Percentiles rank a stretch among this genome's conserved stretches.
Conservation (phyloP, 2,888 invertebrate genomes). For the Leucophenga maculata region DNA sequence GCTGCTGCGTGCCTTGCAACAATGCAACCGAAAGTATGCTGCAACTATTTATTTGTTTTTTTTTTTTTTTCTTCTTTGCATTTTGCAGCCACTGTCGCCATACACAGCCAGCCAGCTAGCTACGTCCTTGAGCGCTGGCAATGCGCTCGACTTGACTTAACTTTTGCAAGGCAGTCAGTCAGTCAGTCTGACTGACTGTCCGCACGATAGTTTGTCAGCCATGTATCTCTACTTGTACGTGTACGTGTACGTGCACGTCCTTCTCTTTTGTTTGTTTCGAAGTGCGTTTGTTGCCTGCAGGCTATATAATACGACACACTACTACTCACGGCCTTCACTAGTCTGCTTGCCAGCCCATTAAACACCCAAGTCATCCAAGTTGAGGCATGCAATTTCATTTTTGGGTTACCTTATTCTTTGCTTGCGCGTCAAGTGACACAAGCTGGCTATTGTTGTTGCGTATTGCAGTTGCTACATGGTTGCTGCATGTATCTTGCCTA, state of each 20-base stretch:
- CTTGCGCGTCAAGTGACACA: constrained; percentile 50
- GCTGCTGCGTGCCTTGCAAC: background rate
- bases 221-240: constrained; percentile 35
- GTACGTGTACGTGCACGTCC: too few relatives aligned
- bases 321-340: too few relatives aligned
- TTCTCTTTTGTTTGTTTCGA: constrained; percentile 45
- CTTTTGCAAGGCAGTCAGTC: too few relatives aligned
- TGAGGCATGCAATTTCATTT: constrained; percentile 30
- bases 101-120: background rate
- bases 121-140: constrained; percentile 18
- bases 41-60: background rate
- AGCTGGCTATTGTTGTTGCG: constrained; percentile 30
- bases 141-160: too few relatives aligned
- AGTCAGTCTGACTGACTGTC: background rate
- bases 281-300: constrained; percentile 59
- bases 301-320: background rate
- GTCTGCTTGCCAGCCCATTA: too few relatives aligned
- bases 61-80: too few relatives aligned
- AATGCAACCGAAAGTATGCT: background rate
- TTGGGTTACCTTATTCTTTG: constrained; percentile 64
- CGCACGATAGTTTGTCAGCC: background rate
- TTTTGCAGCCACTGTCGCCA: background rate
- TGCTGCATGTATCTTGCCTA: constrained; percentile 27
- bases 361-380: background rate
- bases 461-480: too few relatives aligned